Evolutionary conservation across 1,140 invertebrate genomes (phyloP), one percentile per base, ranked within the genome.

Genomic region (Hypsibius dujardini): DNA sequence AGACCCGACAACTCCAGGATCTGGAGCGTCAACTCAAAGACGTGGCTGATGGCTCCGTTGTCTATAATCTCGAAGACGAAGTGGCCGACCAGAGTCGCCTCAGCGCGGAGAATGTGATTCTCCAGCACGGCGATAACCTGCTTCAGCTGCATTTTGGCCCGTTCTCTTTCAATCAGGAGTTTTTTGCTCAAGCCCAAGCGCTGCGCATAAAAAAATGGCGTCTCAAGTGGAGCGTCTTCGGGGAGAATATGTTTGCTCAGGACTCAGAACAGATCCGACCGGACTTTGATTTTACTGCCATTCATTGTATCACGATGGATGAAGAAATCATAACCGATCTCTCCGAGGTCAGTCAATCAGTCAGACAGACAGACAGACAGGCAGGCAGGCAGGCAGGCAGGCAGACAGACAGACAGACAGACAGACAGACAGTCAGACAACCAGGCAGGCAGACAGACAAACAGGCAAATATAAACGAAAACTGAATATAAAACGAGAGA

Each of bases 221-320:
- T 7, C 62, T 67, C 3, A 67, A 67, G 62, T 67, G 62, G 62
- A 67, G 62, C 62, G 62, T 67, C 42, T 67, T 67, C 42, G 62
- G 62, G 42, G 62, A 67, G 62, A 45, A 67, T 42, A 67, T 67
- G 62, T 67, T 67, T 42, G 62, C 62, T 7, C 62, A 67, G 42
- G 62, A 67, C 45, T 15, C 62, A 12, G 62, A 67, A 12, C 12
- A 67, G 42, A 7, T 67, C 3, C 62, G 42, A 42, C 62, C 62
- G 62, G 62, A 67, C 42, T 67, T 67, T 42, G 62, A 67, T 42
- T 67, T 67, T 42, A 67, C 62, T 15, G 62, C 62, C 42, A 45
- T 67, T 12, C 62, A 67, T 42, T 67, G 62, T 42, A 42, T 67
- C 3, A 67, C 62, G 45, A 67, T 67, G 62, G 62, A 67, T 45